Evolutionary conservation across 1,140 invertebrate species (phyloP), one percentile per base, ranked within the genome.

Genomic region (Ctenoplectra terminalis): DNA sequence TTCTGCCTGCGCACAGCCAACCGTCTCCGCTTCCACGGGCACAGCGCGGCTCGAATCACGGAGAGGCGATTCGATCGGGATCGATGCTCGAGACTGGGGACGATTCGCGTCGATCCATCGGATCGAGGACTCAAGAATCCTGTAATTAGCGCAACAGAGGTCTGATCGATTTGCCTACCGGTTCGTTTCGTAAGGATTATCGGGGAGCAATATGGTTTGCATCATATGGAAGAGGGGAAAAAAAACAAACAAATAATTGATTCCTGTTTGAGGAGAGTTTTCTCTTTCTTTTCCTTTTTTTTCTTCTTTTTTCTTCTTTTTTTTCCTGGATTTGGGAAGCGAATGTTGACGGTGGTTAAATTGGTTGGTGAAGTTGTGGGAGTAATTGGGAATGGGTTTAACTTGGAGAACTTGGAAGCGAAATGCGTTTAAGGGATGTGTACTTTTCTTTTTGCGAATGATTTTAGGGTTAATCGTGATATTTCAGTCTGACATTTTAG

Each of bases 1-100:
- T 81, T 83, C 75, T 76, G 31, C 40, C 50, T 29, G 26, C 71
- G 15, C n/a, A 23, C 29, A 23, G 29, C 58, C 37, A 31, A 23
- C 26, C 26, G n/a, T 23, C 31, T 50, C 29, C 29, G 29, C 26
- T 23, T n/a, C 26, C n/a, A n/a, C n/a, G n/a, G n/a, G n/a, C n/a
- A n/a, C n/a, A n/a, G n/a, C n/a, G n/a, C n/a, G n/a, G 37, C n/a
- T 66, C 13, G 34, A 48, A 31, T 11, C 26, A 3, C 20, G 40
- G 46, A 11, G 46, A 31, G 23, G 3, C 52, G 56, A 26, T 50
- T 26, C 61, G 43, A 75, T 66, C 50, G 52, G 17, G 34, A 48
- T 58, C 56, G 48, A 20, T n/a, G 40, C n/a, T 11, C 52, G n/a
- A 37, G 29, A n/a, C 20, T n/a, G 13, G 15, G 0, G 1, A 20